These are phyloP conservation scores for Neoitamus cyanurus DNA, from an alignment of 2,888 invertebrate genomes.

Conservation along the genomic window DNA sequence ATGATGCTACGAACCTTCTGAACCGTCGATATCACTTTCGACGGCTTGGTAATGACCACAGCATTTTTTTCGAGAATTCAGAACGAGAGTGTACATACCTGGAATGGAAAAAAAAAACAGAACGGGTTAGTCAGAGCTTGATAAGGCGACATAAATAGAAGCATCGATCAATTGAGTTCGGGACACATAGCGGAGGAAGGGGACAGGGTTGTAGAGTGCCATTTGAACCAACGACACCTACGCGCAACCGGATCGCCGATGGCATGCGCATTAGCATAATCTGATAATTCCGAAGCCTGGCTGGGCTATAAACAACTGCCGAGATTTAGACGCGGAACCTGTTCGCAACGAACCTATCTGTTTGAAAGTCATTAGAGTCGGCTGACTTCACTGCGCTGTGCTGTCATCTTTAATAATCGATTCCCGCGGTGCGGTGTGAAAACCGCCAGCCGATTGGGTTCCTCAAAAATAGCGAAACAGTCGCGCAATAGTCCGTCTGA, in stretches of 20 bases:
- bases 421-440: background rate
- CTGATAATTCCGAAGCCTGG: background rate
- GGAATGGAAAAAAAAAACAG: conserved; percentile 16
- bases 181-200: background rate
- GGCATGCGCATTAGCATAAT: conserved; percentile 24
- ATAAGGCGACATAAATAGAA: background rate
- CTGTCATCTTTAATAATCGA: conserved; percentile 4
- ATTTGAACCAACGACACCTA: background rate
- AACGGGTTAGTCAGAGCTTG: background rate
- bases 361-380: conserved; percentile 11
- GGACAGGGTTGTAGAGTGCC: background rate
- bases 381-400: background rate
- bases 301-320: background rate
- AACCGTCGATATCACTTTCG: conserved; percentile 14
- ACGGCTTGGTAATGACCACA: conserved; percentile 12
- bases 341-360: background rate
- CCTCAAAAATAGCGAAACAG: background rate
- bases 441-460: background rate
- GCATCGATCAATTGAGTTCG: background rate
- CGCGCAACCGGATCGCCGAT: background rate
- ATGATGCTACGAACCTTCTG: background rate
- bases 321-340: background rate
- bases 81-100: background rate
- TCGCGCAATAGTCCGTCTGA: background rate
- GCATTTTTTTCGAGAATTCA: background rate